Conservation (phyloP, 2,888 invertebrate species). For the Agrochola lychnidis region DNA sequence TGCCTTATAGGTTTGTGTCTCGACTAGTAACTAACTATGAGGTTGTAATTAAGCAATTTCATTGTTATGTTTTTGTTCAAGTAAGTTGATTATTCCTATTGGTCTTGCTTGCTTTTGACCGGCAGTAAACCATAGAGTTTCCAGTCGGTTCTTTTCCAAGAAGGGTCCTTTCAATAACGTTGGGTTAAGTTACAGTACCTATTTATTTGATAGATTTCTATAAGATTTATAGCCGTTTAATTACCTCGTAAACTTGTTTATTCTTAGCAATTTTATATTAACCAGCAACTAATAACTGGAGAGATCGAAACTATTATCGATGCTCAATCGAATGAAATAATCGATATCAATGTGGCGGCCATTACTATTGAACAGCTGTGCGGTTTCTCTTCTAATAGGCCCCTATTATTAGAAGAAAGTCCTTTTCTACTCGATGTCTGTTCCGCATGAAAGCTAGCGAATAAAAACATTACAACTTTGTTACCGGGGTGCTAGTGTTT, state of each 20-base stretch:
- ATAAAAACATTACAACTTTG: conserved; percentile 50
- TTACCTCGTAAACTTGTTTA: conserved; percentile 30
- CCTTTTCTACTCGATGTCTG: conserved; percentile 66
- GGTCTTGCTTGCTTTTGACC: background rate
- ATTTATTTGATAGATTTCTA: background rate
- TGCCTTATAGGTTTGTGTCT: background rate
- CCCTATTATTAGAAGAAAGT: conserved; percentile 74
- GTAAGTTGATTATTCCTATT: background rate
- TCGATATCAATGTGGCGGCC: conserved; percentile 49
- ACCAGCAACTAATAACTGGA: conserved; percentile 20
- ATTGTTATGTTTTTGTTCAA: conserved; percentile 17
- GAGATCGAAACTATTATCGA: conserved; percentile 48
- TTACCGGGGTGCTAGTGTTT: conserved; percentile 27
- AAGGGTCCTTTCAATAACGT: background rate
- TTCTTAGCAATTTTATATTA: conserved; percentile 21
- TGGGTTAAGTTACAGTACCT: background rate
- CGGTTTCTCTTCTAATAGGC: conserved; percentile 70
- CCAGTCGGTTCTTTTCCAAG: background rate
- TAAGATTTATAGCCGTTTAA: background rate
- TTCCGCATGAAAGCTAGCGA: conserved; percentile 65
- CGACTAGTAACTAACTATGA: background rate
- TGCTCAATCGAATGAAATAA: conserved; percentile 58
- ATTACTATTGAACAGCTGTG: conserved; percentile 57
- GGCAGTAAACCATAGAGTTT: background rate
- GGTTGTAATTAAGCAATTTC: conserved; percentile 7